A percentile compares a stretch with the other conserved stretches of the same genome.
These are phyloP conservation scores for Baccha elongata DNA, from an alignment of 2,888 invertebrate species.

Conservation along the genomic window DNA sequence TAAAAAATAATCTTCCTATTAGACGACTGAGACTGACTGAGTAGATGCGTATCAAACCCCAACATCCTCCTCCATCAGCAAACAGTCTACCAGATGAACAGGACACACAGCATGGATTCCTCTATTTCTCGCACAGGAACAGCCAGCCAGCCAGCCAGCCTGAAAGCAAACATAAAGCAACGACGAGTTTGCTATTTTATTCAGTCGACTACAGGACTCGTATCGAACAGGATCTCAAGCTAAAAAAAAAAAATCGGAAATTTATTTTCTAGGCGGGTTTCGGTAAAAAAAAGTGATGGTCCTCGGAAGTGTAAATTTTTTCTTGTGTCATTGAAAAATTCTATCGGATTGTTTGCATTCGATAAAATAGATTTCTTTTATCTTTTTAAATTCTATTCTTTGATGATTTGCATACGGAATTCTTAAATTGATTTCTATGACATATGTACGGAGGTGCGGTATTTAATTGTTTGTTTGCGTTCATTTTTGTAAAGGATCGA, in stretches of 20 bases:
- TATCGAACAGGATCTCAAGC: slow-evolving; percentile 48
- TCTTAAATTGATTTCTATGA: slow-evolving; percentile 13
- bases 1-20: too few relatives aligned
- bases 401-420: slow-evolving; percentile 30
- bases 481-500: not conserved
- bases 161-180: slow-evolving; percentile 61
- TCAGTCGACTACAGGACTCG: slow-evolving; percentile 74
- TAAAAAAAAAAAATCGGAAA: not conserved
- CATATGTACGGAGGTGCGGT: not conserved
- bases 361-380: not conserved
- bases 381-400: slow-evolving; percentile 8
- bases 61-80: not conserved
- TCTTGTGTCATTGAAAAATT: slow-evolving; percentile 17
- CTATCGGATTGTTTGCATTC: not conserved
- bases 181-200: slow-evolving; percentile 56
- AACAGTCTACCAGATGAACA: slow-evolving; percentile 15
- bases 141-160: slow-evolving; percentile 1
- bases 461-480: not conserved
- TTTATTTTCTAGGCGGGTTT: slow-evolving; percentile 35
- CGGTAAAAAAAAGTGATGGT: slow-evolving; percentile 33
- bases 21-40: too few relatives aligned
- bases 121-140: slow-evolving; percentile 30
- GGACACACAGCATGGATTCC: not conserved
- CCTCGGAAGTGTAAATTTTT: slow-evolving; percentile 51
- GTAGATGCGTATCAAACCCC: not conserved